Conservation (phyloP, 30 jellyfish, hydroid and myxozoan species). For the Aurelia sp. region DNA sequence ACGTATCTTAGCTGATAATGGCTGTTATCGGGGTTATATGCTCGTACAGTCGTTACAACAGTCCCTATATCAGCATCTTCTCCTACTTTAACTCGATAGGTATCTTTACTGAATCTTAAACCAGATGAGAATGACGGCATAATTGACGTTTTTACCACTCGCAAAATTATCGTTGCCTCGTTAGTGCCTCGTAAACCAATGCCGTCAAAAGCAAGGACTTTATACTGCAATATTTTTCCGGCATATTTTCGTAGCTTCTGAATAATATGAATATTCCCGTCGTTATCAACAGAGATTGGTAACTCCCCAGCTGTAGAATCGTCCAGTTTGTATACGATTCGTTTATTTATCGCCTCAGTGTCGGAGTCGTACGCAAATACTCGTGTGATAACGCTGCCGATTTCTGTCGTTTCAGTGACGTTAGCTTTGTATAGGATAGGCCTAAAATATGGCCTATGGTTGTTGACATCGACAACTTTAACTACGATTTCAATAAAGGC, state of each 20-base stretch:
- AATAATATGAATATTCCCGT: slow-evolving; percentile 34
- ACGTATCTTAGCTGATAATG: slow-evolving; percentile 51
- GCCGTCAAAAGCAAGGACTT: slow-evolving; percentile 55
- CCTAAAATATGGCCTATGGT: slow-evolving; percentile 73
- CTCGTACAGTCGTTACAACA: slow-evolving; percentile 50
- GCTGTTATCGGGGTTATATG: slow-evolving; percentile 41
- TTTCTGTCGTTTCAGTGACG: slow-evolving; percentile 70
- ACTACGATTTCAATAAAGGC: slow-evolving; percentile 64
- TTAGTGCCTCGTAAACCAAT: slow-evolving; percentile 56
- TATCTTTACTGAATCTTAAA: slow-evolving; percentile 26
- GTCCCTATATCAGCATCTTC: slow-evolving; percentile 72
- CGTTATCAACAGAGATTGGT: slow-evolving; percentile 39
- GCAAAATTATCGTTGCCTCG: slow-evolving; percentile 33
- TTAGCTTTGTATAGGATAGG: slow-evolving; percentile 14
- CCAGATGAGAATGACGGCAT: slow-evolving; percentile 33
- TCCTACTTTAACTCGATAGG: slow-evolving; percentile 37
- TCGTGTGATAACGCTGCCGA: slow-evolving; percentile 64
- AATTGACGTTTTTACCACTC: background rate
- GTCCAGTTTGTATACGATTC: slow-evolving; percentile 27
- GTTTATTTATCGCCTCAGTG: slow-evolving; percentile 32
- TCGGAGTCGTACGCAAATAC: slow-evolving; percentile 81
- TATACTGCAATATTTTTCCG: slow-evolving; percentile 14
- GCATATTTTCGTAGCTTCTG: slow-evolving; percentile 20
- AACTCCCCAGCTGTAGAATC: background rate
- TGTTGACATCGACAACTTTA: slow-evolving; percentile 70